Evolutionary conservation across 2,797 vertebrate genomes (phyloP).

Genomic region (Macropus fuliginosus): DNA sequence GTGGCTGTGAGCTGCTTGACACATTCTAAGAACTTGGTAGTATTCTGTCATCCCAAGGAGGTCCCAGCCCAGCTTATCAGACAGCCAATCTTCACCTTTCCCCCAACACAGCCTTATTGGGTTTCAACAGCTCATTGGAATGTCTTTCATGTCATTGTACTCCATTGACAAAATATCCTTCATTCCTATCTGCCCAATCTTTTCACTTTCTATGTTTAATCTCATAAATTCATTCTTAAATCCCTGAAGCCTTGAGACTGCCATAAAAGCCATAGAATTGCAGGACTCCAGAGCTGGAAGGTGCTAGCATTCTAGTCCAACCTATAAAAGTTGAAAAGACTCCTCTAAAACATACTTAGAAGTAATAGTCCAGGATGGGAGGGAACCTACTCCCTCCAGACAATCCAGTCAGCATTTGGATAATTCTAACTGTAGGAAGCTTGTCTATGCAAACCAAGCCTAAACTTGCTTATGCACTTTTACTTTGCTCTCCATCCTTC

Average conservation of each 20-base stretch:
- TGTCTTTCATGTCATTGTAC: neutral
- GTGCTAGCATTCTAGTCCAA: neutral
- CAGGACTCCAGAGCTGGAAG: neutral
- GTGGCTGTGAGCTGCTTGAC: neutral
- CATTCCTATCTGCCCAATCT: constrained; percentile 16
- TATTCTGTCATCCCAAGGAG: neutral
- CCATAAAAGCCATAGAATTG: neutral
- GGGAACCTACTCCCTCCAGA: neutral
- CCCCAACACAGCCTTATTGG: neutral
- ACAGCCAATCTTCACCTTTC: neutral
- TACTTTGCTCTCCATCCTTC: neutral
- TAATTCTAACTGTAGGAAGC: neutral
- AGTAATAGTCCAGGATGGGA: neutral
- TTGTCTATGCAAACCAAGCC: neutral
- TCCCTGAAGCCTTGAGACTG: neutral
- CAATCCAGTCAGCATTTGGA: neutral
- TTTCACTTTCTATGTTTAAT: constrained; percentile 20
- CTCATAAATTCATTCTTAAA: neutral
- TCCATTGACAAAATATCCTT: neutral
- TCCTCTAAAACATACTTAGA: neutral
- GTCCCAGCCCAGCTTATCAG: neutral
- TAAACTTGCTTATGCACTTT: neutral
- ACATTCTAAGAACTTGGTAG: neutral
- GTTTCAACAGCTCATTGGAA: neutral
- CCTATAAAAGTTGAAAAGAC: neutral